A percentile compares a stretch with the other conserved stretches of the same genome.
These are phyloP conservation scores for Meda fulgida DNA, from an alignment of 2,797 vertebrate genomes.

Conservation along the genomic window DNA sequence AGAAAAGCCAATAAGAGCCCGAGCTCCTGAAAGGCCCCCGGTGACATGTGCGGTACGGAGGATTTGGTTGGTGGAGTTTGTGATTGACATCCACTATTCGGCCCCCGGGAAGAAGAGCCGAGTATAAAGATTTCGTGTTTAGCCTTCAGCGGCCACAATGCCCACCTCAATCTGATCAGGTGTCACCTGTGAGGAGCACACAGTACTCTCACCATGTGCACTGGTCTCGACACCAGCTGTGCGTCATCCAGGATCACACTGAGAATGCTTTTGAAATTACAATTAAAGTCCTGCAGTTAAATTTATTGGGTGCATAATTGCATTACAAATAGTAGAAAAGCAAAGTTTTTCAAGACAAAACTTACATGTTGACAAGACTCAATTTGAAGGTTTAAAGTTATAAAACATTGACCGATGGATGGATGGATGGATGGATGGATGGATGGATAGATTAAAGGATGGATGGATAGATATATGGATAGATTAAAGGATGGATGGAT, in stretches of 20 bases:
- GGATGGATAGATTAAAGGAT: not conserved
- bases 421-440: not conserved
- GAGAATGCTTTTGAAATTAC: not conserved
- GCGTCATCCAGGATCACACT: not conserved
- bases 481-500: no score
- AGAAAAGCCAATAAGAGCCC: constrained; percentile 82
- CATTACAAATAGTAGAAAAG: not conserved
- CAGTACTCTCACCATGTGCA: not conserved
- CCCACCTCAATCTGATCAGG: constrained; percentile 27
- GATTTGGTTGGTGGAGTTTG: constrained; percentile 77
- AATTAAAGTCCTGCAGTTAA: not conserved
- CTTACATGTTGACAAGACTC: not conserved
- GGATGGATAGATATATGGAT: no score
- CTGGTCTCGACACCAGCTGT: not conserved
- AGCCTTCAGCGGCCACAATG: constrained; percentile 56
- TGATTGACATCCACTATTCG: constrained; percentile 76
- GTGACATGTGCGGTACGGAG: constrained; percentile 83
- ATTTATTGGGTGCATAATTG: no score
- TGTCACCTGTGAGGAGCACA: constrained; percentile 18
- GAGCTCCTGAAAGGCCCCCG: constrained; percentile 76
- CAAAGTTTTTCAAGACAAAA: not conserved
- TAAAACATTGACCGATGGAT: no score
- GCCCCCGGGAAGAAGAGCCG: constrained; percentile 75
- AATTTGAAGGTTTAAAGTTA: not conserved
- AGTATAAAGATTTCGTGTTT: constrained; percentile 70